Evolutionary conservation across 2,113 vertebrate genomes (phyloP).

Genomic region (Hippoglossus stenolepis): DNA sequence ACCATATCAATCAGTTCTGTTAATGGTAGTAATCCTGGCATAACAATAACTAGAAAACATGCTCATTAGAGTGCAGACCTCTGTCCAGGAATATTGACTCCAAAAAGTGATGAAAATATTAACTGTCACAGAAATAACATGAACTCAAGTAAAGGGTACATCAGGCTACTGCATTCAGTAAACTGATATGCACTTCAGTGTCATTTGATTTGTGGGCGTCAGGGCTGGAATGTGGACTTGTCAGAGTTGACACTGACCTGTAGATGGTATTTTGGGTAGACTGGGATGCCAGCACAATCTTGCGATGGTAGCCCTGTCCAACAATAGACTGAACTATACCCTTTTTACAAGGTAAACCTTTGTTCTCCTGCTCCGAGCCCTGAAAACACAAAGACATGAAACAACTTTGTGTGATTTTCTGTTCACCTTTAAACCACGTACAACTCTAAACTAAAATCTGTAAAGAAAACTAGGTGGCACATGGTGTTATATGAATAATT

Average conservation of each 20-base stretch:
- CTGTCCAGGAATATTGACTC: too few species aligned
- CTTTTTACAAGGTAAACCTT: conserved; percentile 97
- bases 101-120: too few species aligned
- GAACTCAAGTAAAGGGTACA: too few species aligned
- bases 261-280: conserved; percentile 94
- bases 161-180: too few species aligned
- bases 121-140: too few species aligned
- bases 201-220: neutral
- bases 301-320: conserved; percentile 97
- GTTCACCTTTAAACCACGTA: neutral
- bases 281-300: conserved; percentile 96
- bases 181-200: neutral
- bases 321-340: conserved; percentile 98
- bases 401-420: neutral
- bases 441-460: too few species aligned
- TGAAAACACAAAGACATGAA: conserved; percentile 61
- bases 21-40: too few species aligned
- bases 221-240: neutral
- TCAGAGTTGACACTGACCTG: conserved; percentile 84
- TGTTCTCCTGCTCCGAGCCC: conserved; percentile 97
- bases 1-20: too few species aligned
- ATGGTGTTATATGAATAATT: too few species aligned
- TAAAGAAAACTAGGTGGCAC: too few species aligned
- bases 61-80: too few species aligned
- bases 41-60: too few species aligned